Evolutionary conservation across 53 echinoderm and acorn worm genomes (phyloP).

Genomic region (Astropecten irregularis): DNA sequence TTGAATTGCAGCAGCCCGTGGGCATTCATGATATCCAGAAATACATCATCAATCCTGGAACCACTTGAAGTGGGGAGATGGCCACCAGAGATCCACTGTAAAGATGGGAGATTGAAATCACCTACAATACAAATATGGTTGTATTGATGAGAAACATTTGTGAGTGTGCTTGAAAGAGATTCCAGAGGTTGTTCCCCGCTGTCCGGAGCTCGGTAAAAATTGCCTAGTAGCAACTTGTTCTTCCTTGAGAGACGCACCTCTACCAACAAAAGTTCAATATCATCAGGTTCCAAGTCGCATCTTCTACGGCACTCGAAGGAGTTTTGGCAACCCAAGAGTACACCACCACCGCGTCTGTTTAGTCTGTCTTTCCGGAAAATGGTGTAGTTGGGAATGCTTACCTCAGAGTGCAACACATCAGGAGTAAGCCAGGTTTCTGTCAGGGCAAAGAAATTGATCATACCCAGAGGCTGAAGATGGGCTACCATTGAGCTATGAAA

Average conservation of each 20-base stretch:
- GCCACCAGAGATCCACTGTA: neutral
- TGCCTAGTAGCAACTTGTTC: neutral
- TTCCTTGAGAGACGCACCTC: neutral
- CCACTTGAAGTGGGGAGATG: neutral
- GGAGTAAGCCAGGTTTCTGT: constrained; percentile 35
- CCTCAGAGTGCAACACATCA: neutral
- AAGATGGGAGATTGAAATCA: no score
- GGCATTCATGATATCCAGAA: neutral
- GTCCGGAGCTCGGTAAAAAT: constrained; percentile 24
- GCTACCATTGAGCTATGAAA: neutral
- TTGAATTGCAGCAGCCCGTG: neutral
- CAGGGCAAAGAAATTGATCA: neutral
- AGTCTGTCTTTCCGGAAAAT: constrained; percentile 11
- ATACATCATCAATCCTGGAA: neutral
- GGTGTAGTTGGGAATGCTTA: constrained; percentile 6
- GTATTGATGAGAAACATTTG: neutral
- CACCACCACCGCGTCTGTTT: neutral
- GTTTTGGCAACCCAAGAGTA: neutral
- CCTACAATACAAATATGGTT: no score
- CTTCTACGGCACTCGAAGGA: neutral
- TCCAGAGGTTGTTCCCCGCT: neutral
- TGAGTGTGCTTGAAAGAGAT: neutral
- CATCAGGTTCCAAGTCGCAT: neutral
- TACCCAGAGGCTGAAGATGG: neutral
- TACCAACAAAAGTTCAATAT: constrained; percentile 5